A percentile compares a stretch with the other conserved stretches of the same genome.
Evolutionary conservation across 2,113 vertebrate species (phyloP).

Genomic region (Silurus glanis): DNA sequence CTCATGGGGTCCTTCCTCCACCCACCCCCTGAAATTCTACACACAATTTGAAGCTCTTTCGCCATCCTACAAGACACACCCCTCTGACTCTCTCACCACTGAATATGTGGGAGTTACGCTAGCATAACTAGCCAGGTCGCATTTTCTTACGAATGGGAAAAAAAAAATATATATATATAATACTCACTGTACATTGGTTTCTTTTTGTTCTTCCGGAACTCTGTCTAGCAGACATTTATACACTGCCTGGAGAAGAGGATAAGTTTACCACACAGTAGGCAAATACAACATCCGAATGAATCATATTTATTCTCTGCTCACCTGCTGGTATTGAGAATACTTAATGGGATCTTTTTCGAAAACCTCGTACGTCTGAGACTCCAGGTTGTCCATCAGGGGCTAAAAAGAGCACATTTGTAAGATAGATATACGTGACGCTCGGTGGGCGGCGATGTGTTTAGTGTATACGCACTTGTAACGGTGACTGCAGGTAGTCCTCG

Average conservation of each 20-base stretch:
- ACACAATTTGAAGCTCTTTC: background rate
- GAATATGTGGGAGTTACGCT: background rate
- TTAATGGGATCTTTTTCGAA: constrained; percentile 95
- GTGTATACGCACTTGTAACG: constrained; percentile 78
- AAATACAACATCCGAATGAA: background rate
- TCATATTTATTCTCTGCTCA: constrained; percentile 56
- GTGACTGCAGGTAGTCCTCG: constrained; percentile 92
- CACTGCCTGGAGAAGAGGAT: constrained; percentile 74
- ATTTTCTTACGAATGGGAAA: background rate
- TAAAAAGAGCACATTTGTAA: constrained; percentile 48
- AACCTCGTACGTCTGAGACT: constrained; percentile 93
- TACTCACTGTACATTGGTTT: constrained; percentile 86
- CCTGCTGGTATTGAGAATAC: constrained; percentile 93
- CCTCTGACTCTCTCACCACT: background rate
- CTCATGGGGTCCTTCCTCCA: background rate
- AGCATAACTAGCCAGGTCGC: background rate
- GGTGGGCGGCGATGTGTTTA: too few species aligned
- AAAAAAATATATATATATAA: background rate
- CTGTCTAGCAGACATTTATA: constrained; percentile 89
- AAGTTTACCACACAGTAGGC: background rate
- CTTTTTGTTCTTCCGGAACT: constrained; percentile 87
- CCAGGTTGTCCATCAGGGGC: constrained; percentile 95
- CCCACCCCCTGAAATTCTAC: background rate
- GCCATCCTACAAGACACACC: background rate
- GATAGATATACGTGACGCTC: background rate